Evolutionary conservation across 2,797 vertebrate genomes (phyloP).

Genomic region (Poeciliopsis paucimaculata): DNA sequence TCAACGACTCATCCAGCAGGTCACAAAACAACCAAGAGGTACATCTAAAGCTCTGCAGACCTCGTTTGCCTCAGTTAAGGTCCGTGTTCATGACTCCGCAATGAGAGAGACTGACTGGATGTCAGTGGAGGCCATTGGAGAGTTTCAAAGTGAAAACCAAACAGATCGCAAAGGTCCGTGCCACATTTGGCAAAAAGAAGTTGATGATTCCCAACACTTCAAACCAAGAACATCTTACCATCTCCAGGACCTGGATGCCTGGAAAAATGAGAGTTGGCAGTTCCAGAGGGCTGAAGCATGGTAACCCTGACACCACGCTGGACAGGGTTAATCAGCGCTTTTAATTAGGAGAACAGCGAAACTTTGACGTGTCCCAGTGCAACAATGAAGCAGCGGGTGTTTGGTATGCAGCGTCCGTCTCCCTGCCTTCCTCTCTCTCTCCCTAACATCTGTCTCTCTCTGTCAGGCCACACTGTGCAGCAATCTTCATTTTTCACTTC

Average conservation of each 20-base stretch:
- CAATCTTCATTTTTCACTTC: constrained; percentile 66
- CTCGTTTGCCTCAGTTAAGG: neutral
- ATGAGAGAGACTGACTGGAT: neutral
- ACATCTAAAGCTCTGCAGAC: neutral
- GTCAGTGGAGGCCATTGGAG: neutral
- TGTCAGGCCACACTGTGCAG: constrained; percentile 44
- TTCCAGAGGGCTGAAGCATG: neutral
- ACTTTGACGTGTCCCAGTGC: neutral
- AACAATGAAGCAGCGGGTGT: neutral
- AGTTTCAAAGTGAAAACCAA: neutral
- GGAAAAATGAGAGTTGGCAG: neutral
- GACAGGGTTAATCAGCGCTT: neutral
- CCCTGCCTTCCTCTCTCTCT: constrained; percentile 8
- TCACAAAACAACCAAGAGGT: neutral
- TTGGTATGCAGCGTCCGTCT: constrained; percentile 55
- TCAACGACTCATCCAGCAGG: neutral
- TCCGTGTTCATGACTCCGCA: neutral
- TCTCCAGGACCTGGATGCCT: neutral
- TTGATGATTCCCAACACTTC: neutral
- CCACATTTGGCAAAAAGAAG: neutral
- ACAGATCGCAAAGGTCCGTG: neutral
- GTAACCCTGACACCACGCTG: neutral
- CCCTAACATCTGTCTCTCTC: neutral
- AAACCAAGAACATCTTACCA: neutral
- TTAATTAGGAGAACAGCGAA: neutral